Percentiles rank a stretch among this genome's conserved stretches.
phyloP scores from a whole-genome alignment of 2,113 vertebrate genomes.

The Tragulus kanchil region DNA sequence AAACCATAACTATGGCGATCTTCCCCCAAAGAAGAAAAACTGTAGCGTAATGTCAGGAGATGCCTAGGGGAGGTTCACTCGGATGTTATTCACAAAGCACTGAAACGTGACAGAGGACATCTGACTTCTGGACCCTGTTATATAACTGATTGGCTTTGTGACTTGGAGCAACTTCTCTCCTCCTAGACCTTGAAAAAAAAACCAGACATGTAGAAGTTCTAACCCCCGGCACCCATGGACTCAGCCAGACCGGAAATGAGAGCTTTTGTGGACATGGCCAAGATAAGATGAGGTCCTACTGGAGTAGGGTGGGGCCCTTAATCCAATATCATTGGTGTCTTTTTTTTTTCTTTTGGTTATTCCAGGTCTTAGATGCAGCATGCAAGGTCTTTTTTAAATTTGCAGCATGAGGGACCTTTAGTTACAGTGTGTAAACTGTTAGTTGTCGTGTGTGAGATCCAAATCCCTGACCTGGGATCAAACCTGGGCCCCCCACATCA shows the following conservation, averaged over 20 bases:
- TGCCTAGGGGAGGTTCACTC: background rate
- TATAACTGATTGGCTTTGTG: background rate
- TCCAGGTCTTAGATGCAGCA: background rate
- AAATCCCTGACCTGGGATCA: background rate
- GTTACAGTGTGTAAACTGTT: background rate
- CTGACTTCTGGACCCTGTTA: background rate
- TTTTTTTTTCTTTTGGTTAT: background rate
- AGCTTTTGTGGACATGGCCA: background rate
- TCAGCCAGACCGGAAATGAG: background rate
- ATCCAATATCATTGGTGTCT: too few relatives aligned
- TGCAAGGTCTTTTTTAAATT: background rate
- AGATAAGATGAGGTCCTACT: background rate
- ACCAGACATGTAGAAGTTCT: background rate
- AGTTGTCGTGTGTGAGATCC: background rate
- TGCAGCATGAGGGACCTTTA: background rate
- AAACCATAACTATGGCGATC: background rate
- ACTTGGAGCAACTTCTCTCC: background rate
- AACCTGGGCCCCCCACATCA: background rate
- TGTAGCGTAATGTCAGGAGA: fast-evolving
- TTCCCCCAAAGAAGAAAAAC: conserved; percentile 42
- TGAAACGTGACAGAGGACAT: background rate
- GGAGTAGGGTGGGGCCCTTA: background rate
- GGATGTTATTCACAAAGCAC: background rate
- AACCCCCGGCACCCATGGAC: background rate
- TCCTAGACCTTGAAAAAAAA: too few relatives aligned